A percentile compares a stretch with the other conserved stretches of the same genome.
Conservation (phyloP, 2,797 vertebrate genomes). For the Poecile montanus region DNA sequence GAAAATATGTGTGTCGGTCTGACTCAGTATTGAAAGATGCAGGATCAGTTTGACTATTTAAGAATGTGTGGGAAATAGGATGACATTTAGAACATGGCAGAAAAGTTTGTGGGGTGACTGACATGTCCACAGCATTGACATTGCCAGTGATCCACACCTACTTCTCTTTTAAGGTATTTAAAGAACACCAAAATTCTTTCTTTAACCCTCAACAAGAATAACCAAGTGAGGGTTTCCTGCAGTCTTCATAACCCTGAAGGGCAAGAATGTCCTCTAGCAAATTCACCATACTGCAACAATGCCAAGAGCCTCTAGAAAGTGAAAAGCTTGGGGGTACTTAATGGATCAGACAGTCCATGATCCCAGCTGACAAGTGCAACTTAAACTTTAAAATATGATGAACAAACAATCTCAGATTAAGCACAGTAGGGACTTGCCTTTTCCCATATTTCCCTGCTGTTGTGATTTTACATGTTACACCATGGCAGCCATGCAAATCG, state of each 20-base stretch:
- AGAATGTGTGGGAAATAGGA: neutral
- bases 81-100: neutral
- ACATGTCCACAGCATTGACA: neutral
- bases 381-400: constrained; percentile 50
- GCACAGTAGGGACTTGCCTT: neutral
- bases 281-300: neutral
- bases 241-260: neutral
- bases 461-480: constrained; percentile 48
- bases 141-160: neutral
- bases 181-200: neutral
- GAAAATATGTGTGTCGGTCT: neutral
- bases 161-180: neutral
- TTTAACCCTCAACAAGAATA: neutral
- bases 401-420: constrained; percentile 51
- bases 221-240: neutral
- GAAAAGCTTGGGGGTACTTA: neutral
- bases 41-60: neutral
- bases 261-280: neutral
- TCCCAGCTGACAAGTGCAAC: constrained; percentile 40
- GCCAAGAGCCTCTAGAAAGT: neutral
- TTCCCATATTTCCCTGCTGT: constrained; percentile 52
- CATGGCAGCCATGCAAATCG: constrained; percentile 53
- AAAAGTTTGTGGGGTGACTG: neutral
- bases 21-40: neutral
- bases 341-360: constrained; percentile 21